Evolutionary conservation across 2,888 invertebrate species (phyloP).

Genomic region (Allolobophora icterica): DNA sequence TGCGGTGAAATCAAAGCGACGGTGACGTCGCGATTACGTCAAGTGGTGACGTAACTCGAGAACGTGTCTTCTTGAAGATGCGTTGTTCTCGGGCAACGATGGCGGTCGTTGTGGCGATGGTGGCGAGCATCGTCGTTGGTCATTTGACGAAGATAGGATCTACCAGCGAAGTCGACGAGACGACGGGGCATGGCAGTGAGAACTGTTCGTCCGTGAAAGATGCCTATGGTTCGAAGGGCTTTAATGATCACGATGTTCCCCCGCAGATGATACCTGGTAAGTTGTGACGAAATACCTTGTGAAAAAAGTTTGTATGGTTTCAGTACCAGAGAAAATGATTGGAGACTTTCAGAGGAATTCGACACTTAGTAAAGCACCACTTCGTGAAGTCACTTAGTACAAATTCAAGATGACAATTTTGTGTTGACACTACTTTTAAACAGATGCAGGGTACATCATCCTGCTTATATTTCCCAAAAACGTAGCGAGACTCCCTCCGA

Average conservation of each 20-base stretch:
- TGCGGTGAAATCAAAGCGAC: neutral
- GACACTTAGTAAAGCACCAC: neutral
- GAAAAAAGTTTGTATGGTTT: neutral
- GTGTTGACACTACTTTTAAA: neutral
- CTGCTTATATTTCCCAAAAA: neutral
- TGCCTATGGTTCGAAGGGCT: neutral
- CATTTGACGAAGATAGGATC: neutral
- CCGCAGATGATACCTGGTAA: neutral
- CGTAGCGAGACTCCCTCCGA: neutral
- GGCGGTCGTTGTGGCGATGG: neutral
- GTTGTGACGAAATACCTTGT: neutral
- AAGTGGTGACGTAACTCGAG: neutral
- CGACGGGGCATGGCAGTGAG: neutral
- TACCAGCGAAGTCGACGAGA: neutral
- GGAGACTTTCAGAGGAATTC: neutral
- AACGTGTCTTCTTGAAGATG: neutral
- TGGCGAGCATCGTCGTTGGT: neutral
- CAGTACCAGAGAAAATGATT: neutral
- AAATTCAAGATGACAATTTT: constrained; percentile 7
- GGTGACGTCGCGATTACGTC: constrained; percentile 18
- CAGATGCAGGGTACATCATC: constrained; percentile 7
- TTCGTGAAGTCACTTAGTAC: neutral
- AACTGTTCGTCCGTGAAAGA: neutral
- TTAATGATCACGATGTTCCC: neutral
- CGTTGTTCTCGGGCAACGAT: neutral